Evolutionary conservation across 2,797 vertebrate species (phyloP), one percentile per base, ranked within the genome.

Genomic region (Tokudaia tokunoshimensis): DNA sequence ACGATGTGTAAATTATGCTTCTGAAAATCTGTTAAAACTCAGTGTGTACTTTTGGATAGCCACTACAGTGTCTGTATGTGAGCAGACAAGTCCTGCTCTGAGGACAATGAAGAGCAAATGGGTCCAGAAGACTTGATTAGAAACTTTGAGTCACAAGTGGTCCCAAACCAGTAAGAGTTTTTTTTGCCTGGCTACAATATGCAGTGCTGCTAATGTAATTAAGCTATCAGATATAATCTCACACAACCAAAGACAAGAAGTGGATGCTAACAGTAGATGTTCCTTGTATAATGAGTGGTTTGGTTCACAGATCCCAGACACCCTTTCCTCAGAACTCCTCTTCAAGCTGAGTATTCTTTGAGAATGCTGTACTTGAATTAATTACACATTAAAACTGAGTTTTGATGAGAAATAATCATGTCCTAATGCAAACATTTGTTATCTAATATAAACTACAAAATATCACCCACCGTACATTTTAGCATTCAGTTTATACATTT

Each of bases 1-100:
- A 94, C 50, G 24, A n/a, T 59, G 57, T 37, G 3, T 55, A 92
- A 87, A 81, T 96, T 82, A 91, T 55, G 47, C 34, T 29, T 72
- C 47, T 65, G 47, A 50, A 41, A 92, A 91, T 50, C 74, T 91
- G 65, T 84, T 61, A 24, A 80, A 79, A 82, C n/a, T 79, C 52
- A 52, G 29, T 44, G 7, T 44, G 70, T 44, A n/a, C 29, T 75
- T 92, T 41, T 63, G 34, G 44, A 96, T 22, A 88, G 37, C 31
- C 29, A 72, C 70, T 80, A 4, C 4, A 31, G 57, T 29, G 75
- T 92, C 59, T 74, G 70, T 41, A 9, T 22, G 47, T 6, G 65
- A 84, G 11, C 10, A 52, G 59, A 87, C 17, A 93, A 93, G 52
- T 13, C 89, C 22, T 37, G 34, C 70, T 88, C 59, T 55, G 8